Evolutionary conservation across 2,888 invertebrate genomes (phyloP).

Genomic region (Xestobium rufovillosum): DNA sequence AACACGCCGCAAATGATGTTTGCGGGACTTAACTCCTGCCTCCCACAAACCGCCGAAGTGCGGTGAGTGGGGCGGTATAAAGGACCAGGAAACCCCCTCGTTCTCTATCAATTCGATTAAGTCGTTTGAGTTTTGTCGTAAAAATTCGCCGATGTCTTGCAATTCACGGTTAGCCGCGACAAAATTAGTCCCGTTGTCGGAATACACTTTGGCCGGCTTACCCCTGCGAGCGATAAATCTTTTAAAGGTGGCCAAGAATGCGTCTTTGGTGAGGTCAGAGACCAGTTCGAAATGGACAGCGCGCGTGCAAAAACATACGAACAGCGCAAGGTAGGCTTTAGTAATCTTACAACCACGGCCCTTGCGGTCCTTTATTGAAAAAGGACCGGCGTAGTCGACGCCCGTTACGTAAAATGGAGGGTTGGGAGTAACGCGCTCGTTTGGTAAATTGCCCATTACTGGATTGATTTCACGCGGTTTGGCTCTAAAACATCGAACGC

Average conservation of each 20-base stretch:
- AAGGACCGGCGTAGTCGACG: conserved; percentile 1
- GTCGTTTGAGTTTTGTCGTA: too few species aligned
- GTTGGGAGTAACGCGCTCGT: too few species aligned
- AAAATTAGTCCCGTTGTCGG: conserved; percentile 1
- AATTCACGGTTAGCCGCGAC: conserved; percentile 9
- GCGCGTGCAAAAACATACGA: conserved; percentile 5
- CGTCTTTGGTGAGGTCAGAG: conserved; percentile 4
- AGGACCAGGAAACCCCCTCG: conserved; percentile 17
- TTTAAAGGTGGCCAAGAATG: not conserved
- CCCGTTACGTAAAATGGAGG: too few species aligned
- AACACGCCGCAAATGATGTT: conserved; percentile 19
- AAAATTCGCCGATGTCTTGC: conserved; percentile 8
- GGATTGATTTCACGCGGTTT: too few species aligned
- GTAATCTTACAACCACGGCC: not conserved
- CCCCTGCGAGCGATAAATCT: not conserved
- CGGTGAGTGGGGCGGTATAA: conserved; percentile 23
- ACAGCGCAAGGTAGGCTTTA: conserved; percentile 6
- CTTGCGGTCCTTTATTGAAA: not conserved
- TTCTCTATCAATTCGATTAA: too few species aligned
- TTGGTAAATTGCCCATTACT: too few species aligned
- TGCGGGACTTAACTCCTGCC: conserved; percentile 21
- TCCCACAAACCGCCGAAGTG: conserved; percentile 25
- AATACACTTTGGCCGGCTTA: not conserved
- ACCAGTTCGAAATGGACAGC: conserved; percentile 8
- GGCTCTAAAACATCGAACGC: too few species aligned